A percentile compares a stretch with the other conserved stretches of the same genome.
Evolutionary conservation across 2,797 vertebrate species (phyloP).

Genomic region (Takifugu ocellatus): DNA sequence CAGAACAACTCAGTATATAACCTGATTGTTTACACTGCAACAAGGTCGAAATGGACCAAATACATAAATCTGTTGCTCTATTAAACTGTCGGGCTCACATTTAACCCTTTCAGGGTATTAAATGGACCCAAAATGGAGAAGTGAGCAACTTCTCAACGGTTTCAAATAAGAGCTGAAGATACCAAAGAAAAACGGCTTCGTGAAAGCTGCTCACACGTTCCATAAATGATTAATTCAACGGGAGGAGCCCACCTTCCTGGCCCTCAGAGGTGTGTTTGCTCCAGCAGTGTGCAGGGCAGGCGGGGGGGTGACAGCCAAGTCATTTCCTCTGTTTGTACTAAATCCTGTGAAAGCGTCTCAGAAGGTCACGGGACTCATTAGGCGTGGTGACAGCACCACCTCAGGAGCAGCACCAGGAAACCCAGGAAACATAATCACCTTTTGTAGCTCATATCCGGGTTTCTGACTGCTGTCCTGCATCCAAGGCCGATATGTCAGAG

Average conservation of each 20-base stretch:
- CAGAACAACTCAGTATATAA: too few species aligned
- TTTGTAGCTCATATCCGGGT: conserved; percentile 47
- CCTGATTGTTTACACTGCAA: too few species aligned
- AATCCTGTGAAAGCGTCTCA: conserved; percentile 46
- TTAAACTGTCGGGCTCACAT: too few species aligned
- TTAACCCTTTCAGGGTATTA: too few species aligned
- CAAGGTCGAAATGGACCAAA: too few species aligned
- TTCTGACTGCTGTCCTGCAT: conserved; percentile 22
- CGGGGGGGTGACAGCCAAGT: conserved; percentile 47
- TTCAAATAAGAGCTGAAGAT: too few species aligned
- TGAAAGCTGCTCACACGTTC: too few species aligned
- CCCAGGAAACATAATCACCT: conserved; percentile 49
- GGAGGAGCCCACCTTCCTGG: conserved; percentile 15
- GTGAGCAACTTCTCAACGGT: too few species aligned
- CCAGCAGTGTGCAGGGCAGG: conserved; percentile 32
- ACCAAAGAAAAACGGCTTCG: too few species aligned
- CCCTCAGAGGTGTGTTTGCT: conserved; percentile 12
- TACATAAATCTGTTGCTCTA: too few species aligned
- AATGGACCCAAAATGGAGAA: too few species aligned
- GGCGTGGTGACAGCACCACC: conserved; percentile 54
- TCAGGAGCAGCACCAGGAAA: conserved; percentile 59
- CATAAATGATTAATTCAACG: conserved; percentile 19
- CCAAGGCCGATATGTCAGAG: conserved; percentile 30
- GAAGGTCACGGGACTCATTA: conserved; percentile 58
- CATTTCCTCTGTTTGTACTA: conserved; percentile 62